phyloP scores from a whole-genome alignment of 2,888 invertebrate species.

The Phengaris arion region DNA sequence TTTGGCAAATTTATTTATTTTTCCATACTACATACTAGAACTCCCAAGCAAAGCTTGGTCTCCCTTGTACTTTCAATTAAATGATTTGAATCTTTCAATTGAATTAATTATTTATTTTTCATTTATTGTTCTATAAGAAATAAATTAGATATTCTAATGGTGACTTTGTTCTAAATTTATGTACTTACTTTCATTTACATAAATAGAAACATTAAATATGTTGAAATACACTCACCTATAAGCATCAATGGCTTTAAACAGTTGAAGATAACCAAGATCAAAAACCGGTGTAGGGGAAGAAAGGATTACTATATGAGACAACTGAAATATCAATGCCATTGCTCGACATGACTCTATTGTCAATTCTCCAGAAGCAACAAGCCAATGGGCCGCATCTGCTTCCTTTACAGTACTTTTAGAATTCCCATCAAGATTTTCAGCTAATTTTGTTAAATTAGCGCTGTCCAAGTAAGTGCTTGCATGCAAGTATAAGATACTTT shows the following conservation, averaged over 20 bases:
- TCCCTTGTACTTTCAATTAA: too few species aligned
- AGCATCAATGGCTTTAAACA: constrained; percentile 89
- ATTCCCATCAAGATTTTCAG: constrained; percentile 56
- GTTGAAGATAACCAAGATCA: constrained; percentile 89
- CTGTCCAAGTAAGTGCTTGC: constrained; percentile 73
- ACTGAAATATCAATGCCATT: constrained; percentile 86
- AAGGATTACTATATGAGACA: constrained; percentile 86
- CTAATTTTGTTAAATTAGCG: constrained; percentile 53
- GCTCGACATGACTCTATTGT: constrained; percentile 81
- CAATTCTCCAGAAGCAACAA: constrained; percentile 79
- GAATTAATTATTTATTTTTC: too few species aligned
- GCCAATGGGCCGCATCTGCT: constrained; percentile 78
- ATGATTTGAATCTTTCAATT: too few species aligned
- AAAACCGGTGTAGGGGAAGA: constrained; percentile 79
- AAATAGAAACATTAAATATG: not conserved
- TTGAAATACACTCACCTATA: constrained; percentile 77
- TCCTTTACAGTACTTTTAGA: constrained; percentile 63
- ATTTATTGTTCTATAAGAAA: too few species aligned
- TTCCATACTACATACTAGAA: too few species aligned
- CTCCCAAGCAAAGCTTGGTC: too few species aligned
- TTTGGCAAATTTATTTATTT: too few species aligned
- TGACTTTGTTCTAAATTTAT: too few species aligned
- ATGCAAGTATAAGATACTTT: constrained; percentile 74
- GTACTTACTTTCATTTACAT: not conserved
- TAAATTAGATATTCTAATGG: too few species aligned